phyloP scores from a whole-genome alignment of 2,113 vertebrate genomes.

The Mormyrus lacerda region DNA sequence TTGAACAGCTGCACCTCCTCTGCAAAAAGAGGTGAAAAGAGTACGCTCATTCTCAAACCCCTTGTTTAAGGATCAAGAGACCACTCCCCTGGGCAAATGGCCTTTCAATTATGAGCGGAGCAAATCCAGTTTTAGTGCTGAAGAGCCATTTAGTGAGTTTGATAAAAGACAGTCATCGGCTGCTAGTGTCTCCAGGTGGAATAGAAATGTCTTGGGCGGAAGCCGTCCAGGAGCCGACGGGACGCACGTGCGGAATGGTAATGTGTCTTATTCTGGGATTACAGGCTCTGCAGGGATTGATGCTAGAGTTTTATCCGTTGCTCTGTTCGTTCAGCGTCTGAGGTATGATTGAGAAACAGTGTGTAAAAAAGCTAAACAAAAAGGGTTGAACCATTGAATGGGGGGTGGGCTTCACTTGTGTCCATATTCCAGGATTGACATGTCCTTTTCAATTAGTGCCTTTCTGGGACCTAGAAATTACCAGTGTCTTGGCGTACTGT shows the following conservation, averaged over 20 bases:
- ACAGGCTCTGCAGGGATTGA: background rate
- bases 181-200: background rate
- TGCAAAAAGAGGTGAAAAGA: background rate
- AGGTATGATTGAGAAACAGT: background rate
- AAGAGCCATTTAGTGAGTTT: background rate
- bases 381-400: background rate
- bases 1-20: background rate
- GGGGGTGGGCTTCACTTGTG: background rate
- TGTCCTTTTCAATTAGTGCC: background rate
- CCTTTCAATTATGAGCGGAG: background rate
- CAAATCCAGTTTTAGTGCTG: background rate
- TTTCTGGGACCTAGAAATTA: background rate
- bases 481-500: background rate
- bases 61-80: background rate
- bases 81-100: background rate
- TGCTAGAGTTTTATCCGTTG: background rate
- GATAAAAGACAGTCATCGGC: background rate
- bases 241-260: background rate
- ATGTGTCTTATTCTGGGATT: background rate
- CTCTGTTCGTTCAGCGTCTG: background rate
- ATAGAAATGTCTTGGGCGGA: background rate
- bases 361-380: background rate
- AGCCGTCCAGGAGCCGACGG: background rate
- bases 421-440: background rate
- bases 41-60: no score